Percentiles rank a stretch among this genome's conserved stretches.
Evolutionary conservation across 2,888 invertebrate species (phyloP).

Genomic region (Erpobdella octoculata): DNA sequence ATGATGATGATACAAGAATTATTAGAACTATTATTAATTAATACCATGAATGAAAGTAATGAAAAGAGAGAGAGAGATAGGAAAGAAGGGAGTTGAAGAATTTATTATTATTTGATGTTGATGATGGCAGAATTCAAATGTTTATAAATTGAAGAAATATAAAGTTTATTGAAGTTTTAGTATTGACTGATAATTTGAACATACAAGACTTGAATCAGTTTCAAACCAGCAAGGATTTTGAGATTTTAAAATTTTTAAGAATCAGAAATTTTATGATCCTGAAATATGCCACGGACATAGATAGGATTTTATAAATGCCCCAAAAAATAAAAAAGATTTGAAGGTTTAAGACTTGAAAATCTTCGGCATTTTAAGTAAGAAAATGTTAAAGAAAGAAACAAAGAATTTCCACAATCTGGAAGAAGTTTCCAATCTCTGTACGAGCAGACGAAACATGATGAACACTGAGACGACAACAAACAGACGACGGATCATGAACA

Average conservation of each 20-base stretch:
- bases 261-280: too few relatives aligned
- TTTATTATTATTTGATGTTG: neutral
- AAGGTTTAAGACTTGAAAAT: constrained; percentile 1
- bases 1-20: neutral
- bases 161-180: too few relatives aligned
- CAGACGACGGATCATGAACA: constrained; percentile 3
- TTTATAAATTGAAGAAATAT: neutral
- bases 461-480: neutral
- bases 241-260: too few relatives aligned
- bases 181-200: too few relatives aligned
- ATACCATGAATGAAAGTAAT: neutral
- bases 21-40: neutral
- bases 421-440: neutral
- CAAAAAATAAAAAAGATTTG: too few relatives aligned
- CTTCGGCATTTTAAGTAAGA: constrained; percentile 18
- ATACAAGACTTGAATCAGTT: too few relatives aligned
- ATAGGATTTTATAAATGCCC: too few relatives aligned
- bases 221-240: too few relatives aligned
- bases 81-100: neutral
- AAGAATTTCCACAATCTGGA: constrained; percentile 23
- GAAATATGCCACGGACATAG: too few relatives aligned
- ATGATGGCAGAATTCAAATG: neutral
- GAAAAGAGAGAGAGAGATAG: neutral
- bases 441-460: neutral
- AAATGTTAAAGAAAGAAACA: neutral